Conservation (phyloP, 1,140 invertebrate species). For the Trinorchestia longiramus region DNA sequence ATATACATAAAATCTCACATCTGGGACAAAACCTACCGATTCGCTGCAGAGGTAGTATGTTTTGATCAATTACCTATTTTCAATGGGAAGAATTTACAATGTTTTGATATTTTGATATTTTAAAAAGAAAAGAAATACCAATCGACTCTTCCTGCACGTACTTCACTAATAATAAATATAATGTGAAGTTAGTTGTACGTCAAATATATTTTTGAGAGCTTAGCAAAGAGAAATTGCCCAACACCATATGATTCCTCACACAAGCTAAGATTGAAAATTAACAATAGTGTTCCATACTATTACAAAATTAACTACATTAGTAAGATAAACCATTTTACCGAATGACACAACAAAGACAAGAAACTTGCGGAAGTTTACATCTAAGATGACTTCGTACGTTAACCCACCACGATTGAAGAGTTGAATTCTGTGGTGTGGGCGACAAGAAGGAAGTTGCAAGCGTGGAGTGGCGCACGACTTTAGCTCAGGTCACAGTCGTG, state of each 20-base stretch:
- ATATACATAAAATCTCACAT: no score
- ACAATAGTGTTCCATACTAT: background rate
- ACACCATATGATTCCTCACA: background rate
- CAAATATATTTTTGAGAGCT: background rate
- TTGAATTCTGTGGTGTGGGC: background rate
- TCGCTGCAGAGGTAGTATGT: background rate
- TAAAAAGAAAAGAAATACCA: background rate
- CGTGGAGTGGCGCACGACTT: background rate
- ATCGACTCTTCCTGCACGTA: background rate
- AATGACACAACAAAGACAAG: background rate
- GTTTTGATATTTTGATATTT: background rate
- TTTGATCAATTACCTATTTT: background rate
- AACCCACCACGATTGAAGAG: background rate
- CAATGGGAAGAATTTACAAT: background rate
- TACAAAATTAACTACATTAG: background rate
- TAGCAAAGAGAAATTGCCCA: background rate
- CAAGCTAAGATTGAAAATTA: background rate
- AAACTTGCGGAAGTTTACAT: background rate
- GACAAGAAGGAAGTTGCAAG: no score
- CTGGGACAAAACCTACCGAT: no score
- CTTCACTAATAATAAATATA: background rate
- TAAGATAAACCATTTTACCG: background rate
- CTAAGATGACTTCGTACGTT: background rate
- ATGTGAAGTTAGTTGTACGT: background rate
- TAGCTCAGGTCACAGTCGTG: background rate